A percentile compares a stretch with the other conserved stretches of the same genome.
Evolutionary conservation across 2,113 vertebrate species (phyloP).

Genomic region (Channa maculata): DNA sequence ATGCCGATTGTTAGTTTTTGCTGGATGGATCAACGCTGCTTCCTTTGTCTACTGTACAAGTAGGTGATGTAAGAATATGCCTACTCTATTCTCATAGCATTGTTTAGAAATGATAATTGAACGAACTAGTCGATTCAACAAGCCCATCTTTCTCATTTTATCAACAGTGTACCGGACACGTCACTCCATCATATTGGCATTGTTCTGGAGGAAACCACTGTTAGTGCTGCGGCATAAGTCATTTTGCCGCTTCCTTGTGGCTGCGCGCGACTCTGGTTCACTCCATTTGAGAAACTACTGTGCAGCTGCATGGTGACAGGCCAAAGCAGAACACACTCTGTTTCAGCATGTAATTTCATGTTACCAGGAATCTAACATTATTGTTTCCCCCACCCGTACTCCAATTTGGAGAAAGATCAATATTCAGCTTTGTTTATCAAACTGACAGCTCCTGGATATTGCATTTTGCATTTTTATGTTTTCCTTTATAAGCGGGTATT

Average conservation of each 20-base stretch:
- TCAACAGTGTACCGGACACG: neutral
- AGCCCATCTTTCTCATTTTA: neutral
- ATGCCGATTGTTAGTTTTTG: neutral
- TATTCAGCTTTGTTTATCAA: conserved; percentile 89
- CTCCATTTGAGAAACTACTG: conserved; percentile 74
- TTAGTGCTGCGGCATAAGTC: conserved; percentile 30
- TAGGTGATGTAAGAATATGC: neutral
- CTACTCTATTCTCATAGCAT: neutral
- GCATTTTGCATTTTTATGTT: conserved; percentile 87
- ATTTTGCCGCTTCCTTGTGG: conserved; percentile 40
- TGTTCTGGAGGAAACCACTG: conserved; percentile 19
- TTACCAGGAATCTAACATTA: conserved; percentile 86
- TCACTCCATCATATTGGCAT: conserved; percentile 14
- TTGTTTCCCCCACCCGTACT: conserved; percentile 76
- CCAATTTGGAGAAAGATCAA: conserved; percentile 87
- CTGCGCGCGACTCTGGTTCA: conserved; percentile 53
- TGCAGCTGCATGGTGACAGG: conserved; percentile 78
- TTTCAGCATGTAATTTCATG: conserved; percentile 85
- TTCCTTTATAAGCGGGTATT: conserved; percentile 86
- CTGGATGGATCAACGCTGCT: too few relatives aligned
- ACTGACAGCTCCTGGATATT: conserved; percentile 86
- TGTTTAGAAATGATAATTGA: conserved; percentile 24
- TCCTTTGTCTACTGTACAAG: neutral
- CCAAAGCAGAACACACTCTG: conserved; percentile 79
- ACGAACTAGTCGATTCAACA: conserved; percentile 16